Percentiles rank a stretch among this genome's conserved stretches.
Conservation (phyloP, 1,140 invertebrate species). For the Drosophila cardini region DNA sequence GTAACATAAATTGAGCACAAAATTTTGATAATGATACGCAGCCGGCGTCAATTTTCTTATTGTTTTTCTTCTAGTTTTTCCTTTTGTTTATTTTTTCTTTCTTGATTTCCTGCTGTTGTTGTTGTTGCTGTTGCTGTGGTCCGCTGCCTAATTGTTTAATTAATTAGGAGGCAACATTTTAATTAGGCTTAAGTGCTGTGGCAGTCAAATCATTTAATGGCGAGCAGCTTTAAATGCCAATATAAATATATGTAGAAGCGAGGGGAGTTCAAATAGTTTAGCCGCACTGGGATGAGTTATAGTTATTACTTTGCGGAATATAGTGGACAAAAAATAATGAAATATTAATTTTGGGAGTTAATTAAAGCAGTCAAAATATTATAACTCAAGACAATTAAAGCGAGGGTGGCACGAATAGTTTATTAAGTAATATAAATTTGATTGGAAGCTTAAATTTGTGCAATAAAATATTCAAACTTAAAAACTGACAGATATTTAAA, state of each 20-base stretch:
- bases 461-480: too few relatives aligned
- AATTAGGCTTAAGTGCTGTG: slow-evolving; percentile 79
- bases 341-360: too few relatives aligned
- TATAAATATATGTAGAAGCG: too few relatives aligned
- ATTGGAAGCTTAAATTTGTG: too few relatives aligned
- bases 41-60: slow-evolving; percentile 38
- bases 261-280: slow-evolving; percentile 24
- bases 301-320: too few relatives aligned
- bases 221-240: slow-evolving; percentile 65
- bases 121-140: slow-evolving; percentile 19
- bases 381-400: too few relatives aligned
- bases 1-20: slow-evolving; percentile 67
- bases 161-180: slow-evolving; percentile 76
- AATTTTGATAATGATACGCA: slow-evolving; percentile 73
- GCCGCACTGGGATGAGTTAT: neutral
- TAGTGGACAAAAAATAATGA: too few relatives aligned
- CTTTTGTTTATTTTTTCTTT: slow-evolving; percentile 19
- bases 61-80: slow-evolving; percentile 19
- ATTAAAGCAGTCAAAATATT: too few relatives aligned
- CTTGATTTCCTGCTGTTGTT: neutral
- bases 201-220: slow-evolving; percentile 71
- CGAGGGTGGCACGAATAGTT: too few relatives aligned
- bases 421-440: too few relatives aligned
- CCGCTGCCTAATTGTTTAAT: slow-evolving; percentile 69
- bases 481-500: too few relatives aligned